Evolutionary conservation across 1,140 invertebrate species (phyloP), one percentile per base, ranked within the genome.

Genomic region (Ceratina calcarata): DNA sequence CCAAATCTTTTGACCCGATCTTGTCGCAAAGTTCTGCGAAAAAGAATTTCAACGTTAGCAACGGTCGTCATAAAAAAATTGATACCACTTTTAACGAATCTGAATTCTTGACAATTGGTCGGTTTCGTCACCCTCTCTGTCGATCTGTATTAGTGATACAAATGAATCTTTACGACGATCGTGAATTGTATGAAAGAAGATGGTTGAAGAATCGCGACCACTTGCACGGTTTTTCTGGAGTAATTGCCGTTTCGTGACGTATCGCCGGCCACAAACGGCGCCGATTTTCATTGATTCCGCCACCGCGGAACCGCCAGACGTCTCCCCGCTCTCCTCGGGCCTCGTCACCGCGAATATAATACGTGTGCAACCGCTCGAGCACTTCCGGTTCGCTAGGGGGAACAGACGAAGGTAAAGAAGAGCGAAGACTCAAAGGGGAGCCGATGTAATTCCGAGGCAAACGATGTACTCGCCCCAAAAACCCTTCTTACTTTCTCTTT

Each of bases 201-300:
- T 64, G 60, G 82, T 83, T 79, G 76, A 27, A 76, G 51, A 70
- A 78, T 27, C 37, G 10, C 57, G 49, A 64, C 55, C 62, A 58
- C 49, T 62, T 6, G 51, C 13, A 16, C 57, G 72, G 79, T 84
- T 51, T 58, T 84, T 76, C 16, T 67, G n/a, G 45, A 67, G 37
- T 77, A 84, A 85, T 85, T 85, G 72, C 64, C n/a, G 27, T 57
- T 84, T 84, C 64, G 72, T 81, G 77, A 80, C 78, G 53, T 73
- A 74, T 78, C 51, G 68, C 55, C 10, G 70, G 60, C 62, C 22
- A 49, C 20, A 64, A 20, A 49, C 51, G 73, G 58, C 22, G 20
- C 27, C 20, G 51, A 62, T 57, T 75, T 75, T 15, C 77, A 81
- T 71, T 67, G 80, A 67, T 78, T 67, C 60, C 60, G 18, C 37